phyloP scores from a whole-genome alignment of 2,113 vertebrate species.

The Chelonoidis abingdonii region DNA sequence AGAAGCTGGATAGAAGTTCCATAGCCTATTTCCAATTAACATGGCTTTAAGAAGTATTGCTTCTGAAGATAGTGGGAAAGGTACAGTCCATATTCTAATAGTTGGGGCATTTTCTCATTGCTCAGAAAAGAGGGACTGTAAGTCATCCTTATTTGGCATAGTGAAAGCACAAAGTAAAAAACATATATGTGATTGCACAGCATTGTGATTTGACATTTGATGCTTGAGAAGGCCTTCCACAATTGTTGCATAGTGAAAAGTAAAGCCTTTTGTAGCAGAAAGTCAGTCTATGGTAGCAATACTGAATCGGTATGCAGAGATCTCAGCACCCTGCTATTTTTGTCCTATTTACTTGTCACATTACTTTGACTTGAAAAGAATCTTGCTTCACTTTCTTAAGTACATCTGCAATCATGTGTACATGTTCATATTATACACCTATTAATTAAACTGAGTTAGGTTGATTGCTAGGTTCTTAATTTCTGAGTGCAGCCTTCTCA shows the following conservation, averaged over 20 bases:
- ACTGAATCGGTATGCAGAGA: neutral
- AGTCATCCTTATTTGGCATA: neutral
- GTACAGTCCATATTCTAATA: neutral
- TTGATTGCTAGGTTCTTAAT: neutral
- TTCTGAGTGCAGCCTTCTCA: neutral
- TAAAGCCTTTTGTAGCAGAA: neutral
- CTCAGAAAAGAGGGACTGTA: neutral
- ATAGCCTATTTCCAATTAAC: neutral
- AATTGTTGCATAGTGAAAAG: neutral
- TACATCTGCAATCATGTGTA: neutral
- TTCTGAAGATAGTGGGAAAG: neutral
- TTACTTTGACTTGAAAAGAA: neutral
- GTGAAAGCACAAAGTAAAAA: neutral
- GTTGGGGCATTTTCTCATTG: neutral
- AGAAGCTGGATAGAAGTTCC: neutral
- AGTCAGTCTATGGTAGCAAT: neutral
- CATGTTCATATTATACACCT: neutral
- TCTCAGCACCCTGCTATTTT: constrained; percentile 9
- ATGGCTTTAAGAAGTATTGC: neutral
- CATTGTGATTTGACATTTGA: neutral
- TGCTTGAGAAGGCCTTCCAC: neutral
- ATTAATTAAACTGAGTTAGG: neutral
- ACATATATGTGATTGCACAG: accelerated
- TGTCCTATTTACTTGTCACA: neutral
- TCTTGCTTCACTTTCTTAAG: neutral